phyloP scores from a whole-genome alignment of 2,888 invertebrate genomes.

The Brachypterus glaber region DNA sequence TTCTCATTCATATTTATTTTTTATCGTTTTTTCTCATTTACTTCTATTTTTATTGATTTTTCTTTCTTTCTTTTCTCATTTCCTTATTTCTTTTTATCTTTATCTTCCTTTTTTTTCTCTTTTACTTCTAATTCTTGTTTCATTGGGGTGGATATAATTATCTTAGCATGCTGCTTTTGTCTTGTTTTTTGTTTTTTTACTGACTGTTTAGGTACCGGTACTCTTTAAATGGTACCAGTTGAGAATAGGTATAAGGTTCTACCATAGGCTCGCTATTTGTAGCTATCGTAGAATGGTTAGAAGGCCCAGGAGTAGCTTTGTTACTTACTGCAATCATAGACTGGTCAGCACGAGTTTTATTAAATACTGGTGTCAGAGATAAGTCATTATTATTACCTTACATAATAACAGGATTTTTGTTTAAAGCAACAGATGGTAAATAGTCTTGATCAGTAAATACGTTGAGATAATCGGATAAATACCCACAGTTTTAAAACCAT shows the following conservation, averaged over 20 bases:
- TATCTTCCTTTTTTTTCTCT: neutral
- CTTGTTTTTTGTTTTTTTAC: neutral
- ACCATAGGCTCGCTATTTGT: neutral
- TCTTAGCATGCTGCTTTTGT: conserved; percentile 1
- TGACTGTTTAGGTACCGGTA: neutral
- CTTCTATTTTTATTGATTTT: neutral
- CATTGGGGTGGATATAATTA: neutral
- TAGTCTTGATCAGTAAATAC: conserved; percentile 2
- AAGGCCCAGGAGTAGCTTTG: too few relatives aligned
- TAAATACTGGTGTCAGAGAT: too few relatives aligned
- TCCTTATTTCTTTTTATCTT: too few relatives aligned
- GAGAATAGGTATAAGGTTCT: neutral
- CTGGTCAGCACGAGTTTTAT: too few relatives aligned
- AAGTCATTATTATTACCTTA: neutral
- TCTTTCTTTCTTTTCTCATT: neutral
- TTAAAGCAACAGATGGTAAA: neutral
- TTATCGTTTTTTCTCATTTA: neutral
- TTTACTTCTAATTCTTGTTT: neutral
- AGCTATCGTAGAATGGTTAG: neutral
- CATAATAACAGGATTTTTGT: neutral
- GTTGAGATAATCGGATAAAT: neutral
- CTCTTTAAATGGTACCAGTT: neutral
- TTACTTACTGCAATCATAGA: too few relatives aligned
- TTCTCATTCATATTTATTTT: neutral
- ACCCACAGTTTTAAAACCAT: conserved; percentile 6